Evolutionary conservation across 2,888 invertebrate species (phyloP), one percentile per base, ranked within the genome.

Genomic region (Metopia argyrocephala): DNA sequence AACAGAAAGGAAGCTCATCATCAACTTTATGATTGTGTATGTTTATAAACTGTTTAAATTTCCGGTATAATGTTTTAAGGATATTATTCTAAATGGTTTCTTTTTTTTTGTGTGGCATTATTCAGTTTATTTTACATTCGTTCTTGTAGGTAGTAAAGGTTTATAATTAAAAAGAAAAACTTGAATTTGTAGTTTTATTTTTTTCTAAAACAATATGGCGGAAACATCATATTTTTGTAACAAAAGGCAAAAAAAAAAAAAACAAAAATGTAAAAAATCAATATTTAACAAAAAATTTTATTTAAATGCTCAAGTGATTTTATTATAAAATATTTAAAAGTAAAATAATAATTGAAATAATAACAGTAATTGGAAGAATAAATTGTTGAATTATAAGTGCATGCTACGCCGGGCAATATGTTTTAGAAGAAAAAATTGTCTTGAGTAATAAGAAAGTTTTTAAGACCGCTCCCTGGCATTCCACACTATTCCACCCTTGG

Each of bases 51-150:
- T 80, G 69, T 81, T 76, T 59, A 74, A 74, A 76, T 74, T 69
- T 81, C 80, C 76, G 80, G 76, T 45, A 62, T 52, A 68, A 76
- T 66, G 64, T 73, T 76, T 61, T 57, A 45, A 78, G 76, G 52
- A 52, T 65, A 52, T 52, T 61, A 61, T 4, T 27, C 23, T 38
- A 38, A 46, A 12, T 66, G 61, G 27, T 59, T 45, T 20, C n/a
- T 46, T 70, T 54, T 57, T 68, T 48, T 70, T 61, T 45, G 61
- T 66, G 31, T 64, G 54, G 46, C 31, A 31, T n/a, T n/a, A 18
- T 59, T 31, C 31, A 31, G 6, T 9, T 57, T 59, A 38, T 2
- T 59, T 48, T 18, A 9, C 12, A 65, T 28, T 23, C n/a, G n/a
- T n/a, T n/a, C n/a, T n/a, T n/a, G n/a, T n/a, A n/a, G n/a, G n/a